Evolutionary conservation across 2,797 vertebrate genomes (phyloP).

Genomic region (Clarias fuscus): DNA sequence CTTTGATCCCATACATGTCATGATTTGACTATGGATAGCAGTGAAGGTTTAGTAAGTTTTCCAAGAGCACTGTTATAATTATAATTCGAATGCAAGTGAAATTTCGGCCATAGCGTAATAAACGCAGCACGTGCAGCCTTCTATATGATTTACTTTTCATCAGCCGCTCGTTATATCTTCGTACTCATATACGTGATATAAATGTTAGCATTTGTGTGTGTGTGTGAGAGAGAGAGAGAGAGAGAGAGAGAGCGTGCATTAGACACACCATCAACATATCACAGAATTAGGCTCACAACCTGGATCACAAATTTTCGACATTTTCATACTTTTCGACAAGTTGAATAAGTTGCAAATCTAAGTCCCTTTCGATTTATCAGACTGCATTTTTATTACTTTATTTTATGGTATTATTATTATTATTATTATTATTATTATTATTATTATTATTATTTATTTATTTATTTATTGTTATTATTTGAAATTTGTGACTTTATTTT

Average conservation of each 20-base stretch:
- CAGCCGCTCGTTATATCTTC: background rate
- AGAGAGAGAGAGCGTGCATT: background rate
- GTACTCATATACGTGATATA: no score
- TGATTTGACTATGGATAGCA: conserved; percentile 27
- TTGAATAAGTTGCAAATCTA: no score
- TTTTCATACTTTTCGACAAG: background rate
- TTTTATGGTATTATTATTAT: no score
- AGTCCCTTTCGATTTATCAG: no score
- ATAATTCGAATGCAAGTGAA: background rate
- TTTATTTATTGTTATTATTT: no score
- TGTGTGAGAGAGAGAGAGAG: background rate
- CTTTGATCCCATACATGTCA: conserved; percentile 42
- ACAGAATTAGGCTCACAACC: background rate
- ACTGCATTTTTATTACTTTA: no score
- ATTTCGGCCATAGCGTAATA: background rate
- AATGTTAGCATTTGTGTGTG: background rate
- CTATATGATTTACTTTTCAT: background rate
- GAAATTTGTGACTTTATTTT: background rate
- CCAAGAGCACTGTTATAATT: background rate
- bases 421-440: no score
- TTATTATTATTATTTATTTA: no score
- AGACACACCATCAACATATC: background rate
- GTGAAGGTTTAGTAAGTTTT: background rate
- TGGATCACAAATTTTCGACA: no score
- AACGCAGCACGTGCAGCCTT: background rate